phyloP scores from a whole-genome alignment of 2,113 vertebrate genomes.

The Cryptotis parvus region DNA sequence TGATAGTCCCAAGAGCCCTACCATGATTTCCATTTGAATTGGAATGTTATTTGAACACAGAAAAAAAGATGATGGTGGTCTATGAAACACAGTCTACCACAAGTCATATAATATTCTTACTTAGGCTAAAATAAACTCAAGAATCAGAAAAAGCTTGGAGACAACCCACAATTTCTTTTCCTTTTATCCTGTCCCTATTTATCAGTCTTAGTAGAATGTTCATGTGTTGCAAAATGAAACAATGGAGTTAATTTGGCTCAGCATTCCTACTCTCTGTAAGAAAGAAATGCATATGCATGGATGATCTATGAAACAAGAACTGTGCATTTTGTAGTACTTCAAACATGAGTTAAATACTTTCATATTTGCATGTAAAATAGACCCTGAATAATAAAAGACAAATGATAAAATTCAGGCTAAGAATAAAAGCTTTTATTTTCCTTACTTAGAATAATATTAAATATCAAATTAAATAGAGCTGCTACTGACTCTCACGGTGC shows the following conservation, averaged over 20 bases:
- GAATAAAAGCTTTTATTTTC: constrained; percentile 1
- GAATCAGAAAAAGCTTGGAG: not conserved
- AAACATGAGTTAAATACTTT: not conserved
- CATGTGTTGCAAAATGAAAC: not conserved
- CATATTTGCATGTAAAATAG: not conserved
- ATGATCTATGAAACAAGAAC: constrained; percentile 12
- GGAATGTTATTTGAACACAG: not conserved
- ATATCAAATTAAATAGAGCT: not conserved
- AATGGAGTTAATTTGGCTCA: not conserved
- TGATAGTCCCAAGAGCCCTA: not conserved
- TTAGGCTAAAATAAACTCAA: not conserved
- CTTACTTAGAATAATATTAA: not conserved
- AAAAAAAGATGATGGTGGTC: not conserved
- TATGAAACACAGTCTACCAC: not conserved
- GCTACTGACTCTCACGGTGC: too few species aligned
- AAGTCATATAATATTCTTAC: not conserved
- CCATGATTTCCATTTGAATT: not conserved
- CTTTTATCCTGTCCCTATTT: not conserved
- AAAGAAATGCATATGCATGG: not conserved
- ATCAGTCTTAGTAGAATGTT: not conserved
- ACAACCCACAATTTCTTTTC: not conserved
- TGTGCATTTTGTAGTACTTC: not conserved
- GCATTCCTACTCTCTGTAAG: not conserved
- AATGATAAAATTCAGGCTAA: not conserved
- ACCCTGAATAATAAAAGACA: not conserved